Evolutionary conservation across 2,797 vertebrate genomes (phyloP), one percentile per base, ranked within the genome.

Genomic region (Gorsachius magnificus): DNA sequence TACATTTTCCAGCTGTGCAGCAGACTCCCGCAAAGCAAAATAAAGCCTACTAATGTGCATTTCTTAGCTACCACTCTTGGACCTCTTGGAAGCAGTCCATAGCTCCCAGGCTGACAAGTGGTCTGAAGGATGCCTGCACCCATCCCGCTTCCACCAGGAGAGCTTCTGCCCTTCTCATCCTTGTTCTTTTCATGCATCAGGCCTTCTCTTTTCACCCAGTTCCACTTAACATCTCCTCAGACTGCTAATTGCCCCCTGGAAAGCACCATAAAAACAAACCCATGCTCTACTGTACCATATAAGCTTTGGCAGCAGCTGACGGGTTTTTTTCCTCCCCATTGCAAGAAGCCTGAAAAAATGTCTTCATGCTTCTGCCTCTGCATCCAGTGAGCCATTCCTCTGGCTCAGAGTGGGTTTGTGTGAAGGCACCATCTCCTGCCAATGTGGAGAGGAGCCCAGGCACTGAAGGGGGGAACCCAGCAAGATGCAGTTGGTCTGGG

Each of bases 1-100:
- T 95, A 96, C 81, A 80, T 89, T 95, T 83, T 92, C 89, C 95
- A 97, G 92, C 91, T 96, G 95, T 68, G 87, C 91, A 83, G 50
- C 89, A 91, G 89, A 54, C 87, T 94, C 87, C 78, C 0, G 1
- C 88, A 91, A 96, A 93, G 90, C 63, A 90, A 94, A 96, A 77
- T 92, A 92, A 93, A 96, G 48, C 31, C 81, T 93, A 68, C 68
- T 64, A 83, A 87, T 70, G 48, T 83, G 64, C 71, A 91, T 80
- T 91, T 94, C 94, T 85, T 68, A 87, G 81, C 89, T 95, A 91
- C 93, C 57, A 77, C 71, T 92, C 36, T 29, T 94, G 68, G 90
- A 86, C 83, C 64, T 83, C 60, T 95, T 83, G 78, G 93, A 97
- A 89, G 63, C 45, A 64, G 33, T 61, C 93, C 83, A 80, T 41